Base-by-base conservation (phyloP, 2,888 invertebrate genomes). In the Subacronicta megacephala region DNA sequence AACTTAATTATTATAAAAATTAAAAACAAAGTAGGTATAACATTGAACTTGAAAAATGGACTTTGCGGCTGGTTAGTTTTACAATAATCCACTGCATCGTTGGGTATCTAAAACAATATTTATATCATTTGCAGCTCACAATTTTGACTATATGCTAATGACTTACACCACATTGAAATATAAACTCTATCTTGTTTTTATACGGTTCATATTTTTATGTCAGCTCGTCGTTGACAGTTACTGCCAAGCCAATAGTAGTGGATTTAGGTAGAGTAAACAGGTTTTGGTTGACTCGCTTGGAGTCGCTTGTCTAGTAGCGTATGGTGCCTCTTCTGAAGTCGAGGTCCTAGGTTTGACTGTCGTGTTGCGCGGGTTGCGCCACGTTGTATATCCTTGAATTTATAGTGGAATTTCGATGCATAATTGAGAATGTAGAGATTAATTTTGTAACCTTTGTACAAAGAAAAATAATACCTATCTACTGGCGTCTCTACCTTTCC, bases 241-340 rank as follows among this genome's bases (percentile, higher is more conserved):
- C 62, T 50, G 56, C 54, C 49, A 50, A 61, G 62, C 60, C 60
- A 60, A 51, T 55, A 54, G 51, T 54, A 56, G 50, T 71, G 62
- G 65, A 72, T 75, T 75, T 75, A 69, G 76, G 75, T 75, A 64
- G 72, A 76, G 61, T 57, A 75, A 75, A 75, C 75, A 74, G 75
- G 75, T 75, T 75, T 75, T 54, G 51, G 44, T 55, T 57, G 63
- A 42, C 51, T 52, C 51, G 57, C 43, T 63, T 54, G 71, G 63
- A 45, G 49, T 52, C 53, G 57, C 41, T 70, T 54, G 73, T 75
- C 61, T 75, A 73, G 61, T 68, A 47, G 55, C 47, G 41, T 49
- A 51, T 61, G 72, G 63, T 75, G 69, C 56, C 72, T 75, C 62
- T 62, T 69, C 76, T 68, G 62, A 52, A 51, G 46, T 37, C 44